Conservation (phyloP, 2,113 vertebrate species). For the Brevimyrus niger region DNA sequence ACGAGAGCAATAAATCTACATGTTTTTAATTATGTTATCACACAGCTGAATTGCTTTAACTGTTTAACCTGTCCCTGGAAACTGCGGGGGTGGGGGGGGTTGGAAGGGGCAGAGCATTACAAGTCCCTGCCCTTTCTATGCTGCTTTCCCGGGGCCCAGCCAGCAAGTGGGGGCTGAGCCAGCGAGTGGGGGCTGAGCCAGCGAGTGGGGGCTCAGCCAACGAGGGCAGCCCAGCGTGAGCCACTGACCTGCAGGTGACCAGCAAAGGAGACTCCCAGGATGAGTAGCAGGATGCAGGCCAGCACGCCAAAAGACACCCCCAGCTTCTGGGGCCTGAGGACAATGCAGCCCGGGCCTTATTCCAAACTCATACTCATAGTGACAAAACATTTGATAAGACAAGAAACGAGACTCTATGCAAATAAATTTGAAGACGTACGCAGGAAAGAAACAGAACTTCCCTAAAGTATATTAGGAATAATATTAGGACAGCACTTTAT, state of each 20-base stretch:
- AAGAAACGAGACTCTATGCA: not conserved
- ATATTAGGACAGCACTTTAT: too few species aligned
- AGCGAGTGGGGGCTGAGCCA: not conserved
- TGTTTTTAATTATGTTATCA: not conserved
- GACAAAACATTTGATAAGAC: not conserved
- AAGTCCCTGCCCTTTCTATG: not conserved
- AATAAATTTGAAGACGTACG: not conserved
- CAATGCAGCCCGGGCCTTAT: slow-evolving; percentile 7
- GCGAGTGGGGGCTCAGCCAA: not conserved
- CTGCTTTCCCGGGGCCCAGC: not conserved
- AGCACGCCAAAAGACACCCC: slow-evolving; percentile 70
- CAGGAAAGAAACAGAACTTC: not conserved
- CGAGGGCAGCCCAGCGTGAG: not conserved
- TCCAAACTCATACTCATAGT: not conserved
- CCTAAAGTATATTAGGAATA: not conserved
- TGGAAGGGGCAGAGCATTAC: not conserved
- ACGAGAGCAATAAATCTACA: not conserved
- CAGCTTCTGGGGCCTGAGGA: slow-evolving; percentile 58
- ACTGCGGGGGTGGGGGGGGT: not conserved
- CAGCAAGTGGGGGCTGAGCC: not conserved
- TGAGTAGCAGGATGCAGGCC: slow-evolving; percentile 64
- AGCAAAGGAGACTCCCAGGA: slow-evolving; percentile 75
- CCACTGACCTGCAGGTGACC: slow-evolving; percentile 74
- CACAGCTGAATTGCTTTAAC: not conserved
- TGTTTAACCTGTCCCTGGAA: not conserved